Base-by-base conservation (phyloP, 2,797 vertebrate species). In the Cyprinodon diabolis region DNA sequence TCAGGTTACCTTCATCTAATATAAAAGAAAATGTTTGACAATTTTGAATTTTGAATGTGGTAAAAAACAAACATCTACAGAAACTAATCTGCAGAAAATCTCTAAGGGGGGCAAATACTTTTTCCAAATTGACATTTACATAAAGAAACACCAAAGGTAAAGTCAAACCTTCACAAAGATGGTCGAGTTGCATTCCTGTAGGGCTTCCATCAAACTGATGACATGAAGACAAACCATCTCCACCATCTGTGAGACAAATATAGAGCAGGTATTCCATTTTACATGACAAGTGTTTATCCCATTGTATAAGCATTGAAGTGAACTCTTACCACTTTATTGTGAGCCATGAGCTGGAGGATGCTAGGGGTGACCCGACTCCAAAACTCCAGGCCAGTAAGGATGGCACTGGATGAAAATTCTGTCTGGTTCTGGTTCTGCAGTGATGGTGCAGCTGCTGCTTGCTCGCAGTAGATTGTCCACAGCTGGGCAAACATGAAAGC, bases 221-320 rank as follows among this genome's bases (percentile, higher is more conserved):
- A 99, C 97, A 87, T 99, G 98, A 84, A 99, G 95, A 90, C 98
- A 99, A 81, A 99, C 98, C 98, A 99, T 99, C 90, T 99, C 98
- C 17, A 99, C 98, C 98, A 99, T 99, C 98, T 96, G 84, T 89
- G 35, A 57, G 43, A 68, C 74, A 51, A 67, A 79, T n/a, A 30
- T 25, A 3, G 69, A 70, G 30, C 35, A 52, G 8, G 40, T 14
- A 65, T 55, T 57, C 23, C 7, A 6, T 45, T 37, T 21, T 35
- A 45, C 21, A 45, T 45, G 10, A 62, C 13, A 45, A 23, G 21
- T n/a, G 19, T 13, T 56, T 21, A 6, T 52, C 6, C 15, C 13
- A 19, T 35, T 15, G 40, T 66, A 51, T 45, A 69, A 78, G 54
- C 4, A 25, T 69, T 12, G 62, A 71, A 15, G 71, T 40, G 19